Evolutionary conservation across 2,888 invertebrate genomes (phyloP).

Genomic region (Scaptomyza tumidula): DNA sequence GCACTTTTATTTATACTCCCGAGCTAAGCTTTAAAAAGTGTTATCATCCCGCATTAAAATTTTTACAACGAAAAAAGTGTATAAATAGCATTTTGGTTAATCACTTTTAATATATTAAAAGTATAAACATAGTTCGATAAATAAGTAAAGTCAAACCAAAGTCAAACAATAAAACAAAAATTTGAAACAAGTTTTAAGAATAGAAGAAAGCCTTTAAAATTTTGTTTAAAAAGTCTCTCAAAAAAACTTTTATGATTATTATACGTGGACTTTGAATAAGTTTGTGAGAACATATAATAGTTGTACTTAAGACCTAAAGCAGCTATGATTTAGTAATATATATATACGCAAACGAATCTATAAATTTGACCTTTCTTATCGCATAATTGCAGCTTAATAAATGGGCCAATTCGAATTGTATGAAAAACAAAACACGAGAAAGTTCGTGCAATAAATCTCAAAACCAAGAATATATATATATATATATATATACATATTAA

Average conservation of each 20-base stretch:
- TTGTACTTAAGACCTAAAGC: neutral
- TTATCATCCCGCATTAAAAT: too few relatives aligned
- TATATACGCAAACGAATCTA: neutral
- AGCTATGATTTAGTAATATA: neutral
- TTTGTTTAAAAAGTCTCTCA: neutral
- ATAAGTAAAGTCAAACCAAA: too few relatives aligned
- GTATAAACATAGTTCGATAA: too few relatives aligned
- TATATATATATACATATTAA: neutral
- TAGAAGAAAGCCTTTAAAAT: neutral
- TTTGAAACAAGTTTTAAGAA: neutral
- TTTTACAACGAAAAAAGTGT: too few relatives aligned
- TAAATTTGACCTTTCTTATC: conserved; percentile 38
- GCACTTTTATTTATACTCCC: neutral
- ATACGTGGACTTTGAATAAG: neutral
- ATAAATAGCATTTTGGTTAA: too few relatives aligned
- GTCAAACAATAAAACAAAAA: neutral
- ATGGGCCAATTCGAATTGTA: conserved; percentile 8
- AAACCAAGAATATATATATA: conserved; percentile 7
- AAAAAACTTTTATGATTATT: neutral
- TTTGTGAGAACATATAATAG: neutral
- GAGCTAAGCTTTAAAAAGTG: neutral
- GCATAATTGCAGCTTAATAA: conserved; percentile 54
- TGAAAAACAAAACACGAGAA: conserved; percentile 13
- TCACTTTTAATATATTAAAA: too few relatives aligned
- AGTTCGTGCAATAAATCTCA: conserved; percentile 64